These are phyloP conservation scores for Dromas ardeola DNA, from an alignment of 2,113 vertebrate species.

Conservation along the genomic window DNA sequence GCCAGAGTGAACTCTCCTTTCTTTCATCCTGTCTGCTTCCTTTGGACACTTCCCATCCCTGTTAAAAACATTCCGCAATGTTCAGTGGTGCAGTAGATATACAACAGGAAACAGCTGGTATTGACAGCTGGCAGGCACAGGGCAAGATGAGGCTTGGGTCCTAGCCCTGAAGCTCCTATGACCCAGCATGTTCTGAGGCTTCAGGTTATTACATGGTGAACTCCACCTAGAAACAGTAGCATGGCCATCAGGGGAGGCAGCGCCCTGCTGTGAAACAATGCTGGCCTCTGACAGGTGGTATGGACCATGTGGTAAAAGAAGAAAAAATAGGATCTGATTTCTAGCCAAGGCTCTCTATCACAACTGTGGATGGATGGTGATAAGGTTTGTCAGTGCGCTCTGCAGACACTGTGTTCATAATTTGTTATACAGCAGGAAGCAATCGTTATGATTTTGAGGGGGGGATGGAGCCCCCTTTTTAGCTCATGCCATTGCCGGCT, in stretches of 20 bases:
- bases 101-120: conserved; percentile 28
- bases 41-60: conserved; percentile 25
- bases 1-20: conserved; percentile 25
- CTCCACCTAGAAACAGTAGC: not conserved
- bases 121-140: not conserved
- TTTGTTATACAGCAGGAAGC: not conserved
- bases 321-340: not conserved
- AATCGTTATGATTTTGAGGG: not conserved
- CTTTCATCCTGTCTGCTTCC: conserved; percentile 65
- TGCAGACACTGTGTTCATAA: not conserved
- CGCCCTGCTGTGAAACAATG: not conserved
- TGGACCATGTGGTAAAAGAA: not conserved
- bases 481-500: not conserved
- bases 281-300: not conserved
- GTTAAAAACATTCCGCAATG: not conserved
- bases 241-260: not conserved
- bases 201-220: not conserved
- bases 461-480: not conserved
- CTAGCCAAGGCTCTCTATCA: not conserved
- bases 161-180: not conserved
- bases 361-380: not conserved
- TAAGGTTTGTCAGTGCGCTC: not conserved
- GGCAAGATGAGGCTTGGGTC: not conserved
- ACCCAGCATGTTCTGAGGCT: not conserved
- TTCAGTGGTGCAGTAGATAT: not conserved